Percentiles rank a stretch among this genome's conserved stretches.
Conservation (phyloP, 2,888 invertebrate genomes). For the Mechanitis mazaeus region DNA sequence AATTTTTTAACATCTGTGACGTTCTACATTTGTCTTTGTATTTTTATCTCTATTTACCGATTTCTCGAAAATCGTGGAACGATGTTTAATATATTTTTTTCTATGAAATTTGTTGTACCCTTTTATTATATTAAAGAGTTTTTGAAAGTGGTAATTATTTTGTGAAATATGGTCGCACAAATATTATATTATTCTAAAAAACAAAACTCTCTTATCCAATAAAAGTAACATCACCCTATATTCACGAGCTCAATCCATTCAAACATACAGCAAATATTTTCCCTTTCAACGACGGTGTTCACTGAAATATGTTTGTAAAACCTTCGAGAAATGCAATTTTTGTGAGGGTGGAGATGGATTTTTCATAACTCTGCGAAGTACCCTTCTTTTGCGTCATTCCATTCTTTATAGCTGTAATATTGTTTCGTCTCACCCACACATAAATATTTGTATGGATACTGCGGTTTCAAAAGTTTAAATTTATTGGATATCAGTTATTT, state of each 20-base stretch:
- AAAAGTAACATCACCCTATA: neutral
- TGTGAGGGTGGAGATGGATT: conserved; percentile 45
- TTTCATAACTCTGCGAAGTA: conserved; percentile 48
- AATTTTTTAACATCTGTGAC: too few relatives aligned
- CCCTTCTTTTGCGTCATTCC: conserved; percentile 31
- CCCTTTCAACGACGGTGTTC: conserved; percentile 14
- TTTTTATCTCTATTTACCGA: too few relatives aligned
- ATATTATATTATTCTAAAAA: too few relatives aligned
- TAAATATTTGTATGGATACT: conserved; percentile 55
- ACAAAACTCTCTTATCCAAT: too few relatives aligned
- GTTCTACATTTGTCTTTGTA: too few relatives aligned
- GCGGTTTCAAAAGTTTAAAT: conserved; percentile 37
- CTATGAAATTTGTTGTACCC: too few relatives aligned
- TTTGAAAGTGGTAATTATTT: too few relatives aligned
- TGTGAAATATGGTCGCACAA: too few relatives aligned
- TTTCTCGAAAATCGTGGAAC: too few relatives aligned
- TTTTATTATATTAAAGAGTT: too few relatives aligned
- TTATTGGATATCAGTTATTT: conserved; percentile 58
- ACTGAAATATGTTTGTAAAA: conserved; percentile 40
- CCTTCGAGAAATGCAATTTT: conserved; percentile 44
- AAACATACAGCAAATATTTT: conserved; percentile 9
- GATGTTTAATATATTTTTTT: too few relatives aligned
- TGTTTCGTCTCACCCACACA: conserved; percentile 45
- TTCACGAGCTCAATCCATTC: neutral
- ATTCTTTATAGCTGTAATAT: conserved; percentile 61